Conservation (phyloP, 1,140 invertebrate species). For the Homarus americanus region DNA sequence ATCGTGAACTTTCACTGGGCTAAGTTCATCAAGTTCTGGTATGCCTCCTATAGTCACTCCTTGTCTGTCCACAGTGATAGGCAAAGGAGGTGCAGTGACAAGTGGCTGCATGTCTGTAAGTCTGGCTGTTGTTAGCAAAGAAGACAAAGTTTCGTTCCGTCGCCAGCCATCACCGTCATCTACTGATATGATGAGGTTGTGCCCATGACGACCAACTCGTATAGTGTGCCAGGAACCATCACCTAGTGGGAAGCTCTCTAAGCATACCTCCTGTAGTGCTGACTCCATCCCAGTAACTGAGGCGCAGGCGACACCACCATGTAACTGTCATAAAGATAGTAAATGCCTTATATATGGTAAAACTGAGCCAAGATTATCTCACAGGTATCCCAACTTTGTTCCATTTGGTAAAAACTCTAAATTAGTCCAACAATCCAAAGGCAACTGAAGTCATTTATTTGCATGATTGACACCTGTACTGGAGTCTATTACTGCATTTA, state of each 20-base stretch:
- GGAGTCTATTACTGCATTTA: no score
- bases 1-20: background rate
- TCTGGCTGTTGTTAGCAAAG: background rate
- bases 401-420: no score
- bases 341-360: background rate
- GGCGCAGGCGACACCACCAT: constrained; percentile 20
- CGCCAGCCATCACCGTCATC: constrained; percentile 43
- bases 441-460: no score
- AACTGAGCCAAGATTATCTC: background rate
- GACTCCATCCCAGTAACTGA: background rate
- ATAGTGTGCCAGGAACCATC: no score
- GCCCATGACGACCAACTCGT: constrained; percentile 42
- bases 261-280: background rate
- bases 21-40: constrained; percentile 12
- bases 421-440: no score
- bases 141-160: background rate
- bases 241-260: constrained; percentile 13
- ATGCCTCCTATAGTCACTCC: constrained; percentile 22
- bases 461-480: no score
- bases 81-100: background rate
- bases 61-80: constrained; percentile 12
- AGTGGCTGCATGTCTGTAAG: background rate
- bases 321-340: constrained; percentile 7
- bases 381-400: background rate
- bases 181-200: constrained; percentile 20